Base-by-base conservation (phyloP, 2,888 invertebrate genomes). In the Oegoconia quadripuncta region DNA sequence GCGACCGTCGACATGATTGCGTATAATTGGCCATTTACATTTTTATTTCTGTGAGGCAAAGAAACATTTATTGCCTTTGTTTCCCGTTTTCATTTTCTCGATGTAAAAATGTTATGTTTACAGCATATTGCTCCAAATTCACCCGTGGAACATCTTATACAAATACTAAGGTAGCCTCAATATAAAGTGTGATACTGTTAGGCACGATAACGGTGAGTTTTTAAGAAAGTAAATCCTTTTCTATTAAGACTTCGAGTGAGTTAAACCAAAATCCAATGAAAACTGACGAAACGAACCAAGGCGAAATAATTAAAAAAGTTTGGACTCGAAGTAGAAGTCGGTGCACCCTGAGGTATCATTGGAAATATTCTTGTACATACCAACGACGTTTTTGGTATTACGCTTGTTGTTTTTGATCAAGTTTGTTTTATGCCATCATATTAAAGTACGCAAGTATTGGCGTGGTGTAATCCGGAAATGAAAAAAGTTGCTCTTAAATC, bases 231-330 rank as follows among this genome's bases (percentile, higher is more conserved):
- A 22, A 3, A 22, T 22, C 22, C 22, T 9, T 9, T 4, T 22
- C 8, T 22, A 22, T 15, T 32, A 22, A 32, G 14, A 22, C 29
- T 9, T 2, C 31, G 18, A 33, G 16, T 12, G 34, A 25, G 46
- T 46, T 46, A 34, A 44, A 45, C 34, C 34, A 29, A 32, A 23
- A 27, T 37, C 34, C 39, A 37, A 43, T 51, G 44, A 54, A 52
- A 50, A 54, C 59, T 52, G 49, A n/a, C n/a, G n/a, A n/a, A n/a
- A n/a, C n/a, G n/a, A 45, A 47, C 46, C 36, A 52, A 52, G 45
- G 47, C 46, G 55, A 61, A 44, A 57, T 63, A 64, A 66, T 68
- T 64, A 62, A 66, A 65, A 62, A 67, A 64, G 53, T 67, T 63
- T 16, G 41, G 28, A 32, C 49, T 40, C 18, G 40, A 31, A 48